Base-by-base conservation (phyloP, 37 sponge, comb jelly and placozoan species). In the Ephydatia muelleri region DNA sequence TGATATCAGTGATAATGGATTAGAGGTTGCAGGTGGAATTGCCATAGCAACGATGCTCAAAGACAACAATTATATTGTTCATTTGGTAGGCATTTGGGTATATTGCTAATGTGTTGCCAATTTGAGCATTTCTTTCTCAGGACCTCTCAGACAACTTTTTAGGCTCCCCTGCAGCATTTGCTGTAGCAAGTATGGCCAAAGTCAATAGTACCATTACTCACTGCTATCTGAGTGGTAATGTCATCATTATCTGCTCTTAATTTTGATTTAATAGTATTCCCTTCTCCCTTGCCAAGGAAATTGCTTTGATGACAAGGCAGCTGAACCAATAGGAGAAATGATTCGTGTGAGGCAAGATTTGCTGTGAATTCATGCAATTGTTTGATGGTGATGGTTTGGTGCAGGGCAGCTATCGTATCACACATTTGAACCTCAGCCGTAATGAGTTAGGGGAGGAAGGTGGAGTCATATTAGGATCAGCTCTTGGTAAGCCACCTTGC, bases 51-150 rank as follows among this genome's bases (percentile, higher is more conserved):
- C 89, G 78, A 99, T 99, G 99, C 48, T 99, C 84, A 93, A 93
- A 76, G 99, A 99, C 39, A 99, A 99, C 82, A 94, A 95, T 80
- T 99, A 92, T 81, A 93, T 99, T 47, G 89, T 94, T 57, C 89
- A 94, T 43, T 67, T 99, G 49, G 97, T 88, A 39, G 26, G 25
- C 57, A 31, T 57, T 57, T 57, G 16, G 1, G 12, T 14, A 43
- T 43, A 8, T 8, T 8, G 8, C 8, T 43, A 75, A 76, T 31
- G 67, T 5, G 43, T 47, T 37, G 72, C 31, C 26, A 72, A 1
- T 28, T 31, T 73, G 9, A 6, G 9, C 35, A 38, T 25, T 73
- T 5, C 35, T 73, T 31, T 38, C 16, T 3, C 40, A 88, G 89
- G 88, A 93, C 80, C 73, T 95, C 13, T 95, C 96, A 16, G 91